Conservation (phyloP, 2,888 invertebrate genomes). For the Metallyticus violacea region DNA sequence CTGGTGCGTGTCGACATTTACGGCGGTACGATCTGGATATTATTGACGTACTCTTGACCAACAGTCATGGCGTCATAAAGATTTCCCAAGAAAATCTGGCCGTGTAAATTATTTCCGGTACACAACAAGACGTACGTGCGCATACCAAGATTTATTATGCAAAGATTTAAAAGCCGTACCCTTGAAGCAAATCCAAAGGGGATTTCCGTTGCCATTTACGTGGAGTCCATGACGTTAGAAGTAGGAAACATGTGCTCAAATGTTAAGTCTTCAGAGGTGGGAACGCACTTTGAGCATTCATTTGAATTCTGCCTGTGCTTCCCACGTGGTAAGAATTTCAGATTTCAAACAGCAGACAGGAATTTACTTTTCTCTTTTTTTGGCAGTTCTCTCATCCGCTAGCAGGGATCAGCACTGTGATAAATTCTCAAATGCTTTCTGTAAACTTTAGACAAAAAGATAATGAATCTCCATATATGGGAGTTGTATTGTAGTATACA, state of each 20-base stretch:
- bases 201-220: not conserved
- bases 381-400: not conserved
- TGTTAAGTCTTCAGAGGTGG: no score
- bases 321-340: no score
- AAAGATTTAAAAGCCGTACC: not conserved
- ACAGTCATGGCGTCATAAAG: not conserved
- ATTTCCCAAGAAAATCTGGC: not conserved
- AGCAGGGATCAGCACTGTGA: no score
- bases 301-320: no score
- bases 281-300: no score
- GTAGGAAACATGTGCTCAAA: no score
- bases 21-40: not conserved
- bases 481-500: no score
- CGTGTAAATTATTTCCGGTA: not conserved
- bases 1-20: not conserved
- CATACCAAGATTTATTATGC: not conserved
- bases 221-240: not conserved
- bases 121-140: not conserved
- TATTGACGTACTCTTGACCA: not conserved
- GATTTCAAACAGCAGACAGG: no score
- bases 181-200: not conserved
- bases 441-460: no score
- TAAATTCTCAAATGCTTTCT: no score
- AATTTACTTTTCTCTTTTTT: no score
- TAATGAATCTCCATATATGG: no score